A percentile compares a stretch with the other conserved stretches of the same genome.
Conservation (phyloP, 37 sponge, comb jelly and placozoan genomes). For the Halichondria panicea region DNA sequence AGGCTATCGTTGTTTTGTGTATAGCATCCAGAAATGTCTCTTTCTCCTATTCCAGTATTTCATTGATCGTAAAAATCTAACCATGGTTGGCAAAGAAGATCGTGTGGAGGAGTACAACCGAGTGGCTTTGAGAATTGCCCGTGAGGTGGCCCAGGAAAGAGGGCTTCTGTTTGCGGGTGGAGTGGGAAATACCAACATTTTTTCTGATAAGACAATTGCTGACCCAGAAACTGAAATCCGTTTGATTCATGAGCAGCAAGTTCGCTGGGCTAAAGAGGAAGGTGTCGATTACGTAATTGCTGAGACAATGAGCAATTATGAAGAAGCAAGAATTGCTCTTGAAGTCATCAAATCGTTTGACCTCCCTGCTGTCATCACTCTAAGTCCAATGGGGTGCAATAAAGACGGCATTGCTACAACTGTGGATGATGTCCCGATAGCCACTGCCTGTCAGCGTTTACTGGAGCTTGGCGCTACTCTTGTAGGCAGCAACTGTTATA, state of each 20-base stretch:
- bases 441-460: constrained; percentile 33
- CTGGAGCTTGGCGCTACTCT: constrained; percentile 51
- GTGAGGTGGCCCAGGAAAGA: constrained; percentile 26
- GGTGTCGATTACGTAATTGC: constrained; percentile 60
- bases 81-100: constrained; percentile 30
- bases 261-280: constrained; percentile 53
- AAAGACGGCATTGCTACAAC: not conserved
- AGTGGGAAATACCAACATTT: constrained; percentile 19
- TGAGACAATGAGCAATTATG: constrained; percentile 30
- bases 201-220: not conserved
- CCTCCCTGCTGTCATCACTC: constrained; percentile 43
- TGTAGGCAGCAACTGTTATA: constrained; percentile 47
- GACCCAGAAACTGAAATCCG: constrained; percentile 3
- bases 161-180: constrained; percentile 40
- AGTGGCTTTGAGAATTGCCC: constrained; percentile 24
- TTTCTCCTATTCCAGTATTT: constrained; percentile 45
- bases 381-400: not conserved
- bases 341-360: constrained; percentile 54
- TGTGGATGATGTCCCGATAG: constrained; percentile 34
- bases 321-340: constrained; percentile 52
- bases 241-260: constrained; percentile 40
- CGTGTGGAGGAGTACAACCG: constrained; percentile 42
- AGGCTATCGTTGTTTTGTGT: too few species aligned
- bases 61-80: constrained; percentile 23
- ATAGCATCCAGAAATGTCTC: too few species aligned